phyloP scores from a whole-genome alignment of 2,113 vertebrate species.

The human region DNA sequence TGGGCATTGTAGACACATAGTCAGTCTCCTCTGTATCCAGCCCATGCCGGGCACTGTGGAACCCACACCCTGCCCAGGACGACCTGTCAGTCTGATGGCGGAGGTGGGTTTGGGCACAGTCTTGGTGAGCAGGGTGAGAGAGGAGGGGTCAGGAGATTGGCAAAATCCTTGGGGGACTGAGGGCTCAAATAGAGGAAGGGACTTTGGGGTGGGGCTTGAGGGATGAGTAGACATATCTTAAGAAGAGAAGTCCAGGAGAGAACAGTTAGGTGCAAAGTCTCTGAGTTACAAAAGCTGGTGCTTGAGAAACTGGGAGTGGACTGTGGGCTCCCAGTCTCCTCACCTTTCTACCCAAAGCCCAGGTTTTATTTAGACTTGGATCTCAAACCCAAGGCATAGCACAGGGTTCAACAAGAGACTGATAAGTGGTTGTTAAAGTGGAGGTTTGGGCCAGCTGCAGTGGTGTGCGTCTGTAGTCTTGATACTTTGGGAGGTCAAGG shows the following conservation, averaged over 20 bases:
- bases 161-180: background rate
- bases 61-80: background rate
- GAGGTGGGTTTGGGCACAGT: background rate
- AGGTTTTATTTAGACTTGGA: background rate
- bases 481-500: no score
- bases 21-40: background rate
- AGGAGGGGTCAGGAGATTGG: background rate
- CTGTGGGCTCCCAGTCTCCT: no score
- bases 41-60: fast-evolving
- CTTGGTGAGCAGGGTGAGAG: background rate
- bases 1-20: background rate
- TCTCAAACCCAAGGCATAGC: background rate
- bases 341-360: background rate
- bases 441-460: no score
- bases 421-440: background rate
- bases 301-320: background rate
- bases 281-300: background rate
- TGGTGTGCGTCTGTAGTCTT: no score
- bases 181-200: background rate
- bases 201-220: background rate
- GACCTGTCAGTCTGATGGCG: background rate
- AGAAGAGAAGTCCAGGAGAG: background rate
- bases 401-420: background rate
- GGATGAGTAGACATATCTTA: background rate
- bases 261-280: background rate